Base-by-base conservation (phyloP, 2,888 invertebrate species). In the Chirona hameri region DNA sequence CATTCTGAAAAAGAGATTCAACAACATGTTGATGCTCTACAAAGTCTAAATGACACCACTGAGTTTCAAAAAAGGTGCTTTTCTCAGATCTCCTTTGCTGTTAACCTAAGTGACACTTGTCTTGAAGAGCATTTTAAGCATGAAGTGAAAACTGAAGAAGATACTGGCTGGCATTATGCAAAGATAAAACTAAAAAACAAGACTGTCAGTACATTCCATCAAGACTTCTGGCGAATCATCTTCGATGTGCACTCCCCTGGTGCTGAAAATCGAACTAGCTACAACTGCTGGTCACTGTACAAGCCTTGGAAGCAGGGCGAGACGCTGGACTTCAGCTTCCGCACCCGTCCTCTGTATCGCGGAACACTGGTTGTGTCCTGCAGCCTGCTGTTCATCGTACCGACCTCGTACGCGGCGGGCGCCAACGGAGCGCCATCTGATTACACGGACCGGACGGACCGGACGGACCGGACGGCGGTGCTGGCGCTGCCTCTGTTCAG, bases 401-500 rank as follows among this genome's bases (percentile, higher is more conserved):
- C 76, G 10, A 76, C 24, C 46, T 27, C 27, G 7, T 76, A 76
- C 46, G 39, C 39, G 39, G 39, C 39, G 4, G 39, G 39, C 39
- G 39, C 39, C 39, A 39, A 39, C 39, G 39, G 39, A 39, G 39
- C 39, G 39, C 39, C 39, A 2, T 39, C 39, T 39, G 39, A 39
- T 39, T 7, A 39, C 39, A 39, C 39, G 39, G 39, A 39, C 4
- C 39, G 39, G 7, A 7, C 52, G 52, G 52, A 12, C 52, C 1
- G 52, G 52, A 27, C 31, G 31, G 72, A 21, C 21, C 18, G 18
- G 72, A 72, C 72, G n/a, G 21, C 24, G 3, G 21, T 76, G 39
- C 21, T 76, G 76, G 76, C 76, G 76, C 76, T 76, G 76, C 76
- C 76, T 7, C 15, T 76, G 46, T 76, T 76, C 76, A 24, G 15